Conservation (phyloP, 2,888 invertebrate genomes). For the Zootermopsis nevadensis region DNA sequence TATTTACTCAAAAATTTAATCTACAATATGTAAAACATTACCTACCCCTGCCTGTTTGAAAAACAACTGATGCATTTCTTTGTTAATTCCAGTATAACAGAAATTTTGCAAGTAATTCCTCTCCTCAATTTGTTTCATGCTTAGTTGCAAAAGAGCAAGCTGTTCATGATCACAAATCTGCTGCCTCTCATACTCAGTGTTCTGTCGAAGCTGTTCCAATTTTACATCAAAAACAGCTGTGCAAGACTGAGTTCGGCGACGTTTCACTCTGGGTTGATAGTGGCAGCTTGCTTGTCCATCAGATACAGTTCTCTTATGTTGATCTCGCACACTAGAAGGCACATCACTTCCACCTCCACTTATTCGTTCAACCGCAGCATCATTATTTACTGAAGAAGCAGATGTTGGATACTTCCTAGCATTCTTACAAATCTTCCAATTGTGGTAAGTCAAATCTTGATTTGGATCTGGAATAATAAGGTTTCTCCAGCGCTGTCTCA, state of each 20-base stretch:
- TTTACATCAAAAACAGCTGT: constrained; percentile 8
- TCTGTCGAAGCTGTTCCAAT: neutral
- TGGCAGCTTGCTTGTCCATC: neutral
- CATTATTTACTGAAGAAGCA: neutral
- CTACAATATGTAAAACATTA: neutral
- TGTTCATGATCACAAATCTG: neutral
- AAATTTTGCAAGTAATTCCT: neutral
- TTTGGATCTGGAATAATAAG: constrained; percentile 51
- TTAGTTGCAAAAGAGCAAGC: neutral
- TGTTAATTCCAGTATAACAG: too few relatives aligned
- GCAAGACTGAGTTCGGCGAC: neutral
- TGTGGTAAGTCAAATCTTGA: constrained; percentile 46
- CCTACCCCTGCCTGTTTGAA: neutral
- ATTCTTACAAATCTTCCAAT: neutral
- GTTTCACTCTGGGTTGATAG: neutral
- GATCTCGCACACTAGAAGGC: neutral
- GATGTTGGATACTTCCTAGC: neutral
- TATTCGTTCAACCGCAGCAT: neutral
- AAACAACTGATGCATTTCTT: neutral
- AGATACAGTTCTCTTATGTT: constrained; percentile 36
- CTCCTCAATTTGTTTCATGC: neutral
- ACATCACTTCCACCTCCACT: neutral
- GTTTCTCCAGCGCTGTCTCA: constrained; percentile 50
- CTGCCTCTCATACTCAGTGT: neutral
- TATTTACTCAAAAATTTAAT: too few relatives aligned